Base-by-base conservation (phyloP, 1,140 invertebrate species). In the Geopemphigus sp. region DNA sequence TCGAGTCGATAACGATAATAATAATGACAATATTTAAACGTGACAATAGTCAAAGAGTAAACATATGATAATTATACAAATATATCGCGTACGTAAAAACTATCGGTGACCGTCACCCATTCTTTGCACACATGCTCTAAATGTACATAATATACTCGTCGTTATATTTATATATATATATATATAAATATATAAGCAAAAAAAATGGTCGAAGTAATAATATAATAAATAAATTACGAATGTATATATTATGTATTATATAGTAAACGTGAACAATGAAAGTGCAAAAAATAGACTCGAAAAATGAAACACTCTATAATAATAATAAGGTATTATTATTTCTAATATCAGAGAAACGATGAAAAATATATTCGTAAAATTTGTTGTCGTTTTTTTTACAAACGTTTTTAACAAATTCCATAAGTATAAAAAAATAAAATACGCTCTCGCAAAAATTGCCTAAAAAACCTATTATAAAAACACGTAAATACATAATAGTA, bases 261-360 rank as follows among this genome's bases (percentile, higher is more conserved):
- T 78, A 78, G 39, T 45, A 78, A 78, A 78, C 32, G 74, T 78
- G 74, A 78, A 78, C 56, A 59, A 78, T 78, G 39, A 78, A 63
- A 63, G 74, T 78, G 74, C 74, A 78, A 78, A 78, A 78, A 78
- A 78, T 78, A 78, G 74, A 78, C 74, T 78, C 74, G 24, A 63
- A 78, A 78, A 63, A 78, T 29, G 74, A 78, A 76, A 78, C 39
- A 63, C 74, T 32, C 50, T 61, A 78, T 72, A 54, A 63, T 61
- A 3, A 8, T 39, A 39, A 39, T 39, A 39, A 39, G 8, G 3
- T 39, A 8, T 39, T 39, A 39, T 39, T 4, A 39, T 39, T 4
- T 78, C 17, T 61, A 61, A 39, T 4, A 39, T 17, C n/a, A 76
- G n/a, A 76, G 72, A 78, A 39, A 78, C 56, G 50, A 78, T 78